Evolutionary conservation across 2,888 invertebrate species (phyloP).

Genomic region (Eristalis arbustorum): DNA sequence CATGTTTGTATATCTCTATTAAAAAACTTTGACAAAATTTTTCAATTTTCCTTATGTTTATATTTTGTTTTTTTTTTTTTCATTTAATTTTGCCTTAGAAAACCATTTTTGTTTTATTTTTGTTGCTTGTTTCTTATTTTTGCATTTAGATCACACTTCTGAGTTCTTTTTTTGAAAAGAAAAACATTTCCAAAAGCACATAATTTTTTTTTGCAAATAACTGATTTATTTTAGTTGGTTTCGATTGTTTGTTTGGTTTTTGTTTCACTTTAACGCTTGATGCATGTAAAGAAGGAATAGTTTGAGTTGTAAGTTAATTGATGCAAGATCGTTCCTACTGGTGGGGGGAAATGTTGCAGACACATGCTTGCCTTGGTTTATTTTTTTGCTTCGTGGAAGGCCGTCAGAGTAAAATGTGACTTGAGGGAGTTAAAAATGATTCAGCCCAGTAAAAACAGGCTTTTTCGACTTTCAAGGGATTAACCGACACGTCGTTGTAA

Average conservation of each 20-base stretch:
- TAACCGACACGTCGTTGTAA: too few relatives aligned
- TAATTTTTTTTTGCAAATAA: slow-evolving; percentile 37
- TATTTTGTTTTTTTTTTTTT: slow-evolving; percentile 10
- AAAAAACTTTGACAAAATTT: slow-evolving; percentile 61
- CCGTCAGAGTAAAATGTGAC: neutral
- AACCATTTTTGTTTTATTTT: slow-evolving; percentile 43
- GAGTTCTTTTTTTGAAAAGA: slow-evolving; percentile 68
- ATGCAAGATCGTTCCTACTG: slow-evolving; percentile 6
- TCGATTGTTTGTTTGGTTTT: slow-evolving; percentile 7
- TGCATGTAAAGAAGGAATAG: slow-evolving; percentile 50
- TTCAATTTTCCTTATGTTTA: slow-evolving; percentile 1
- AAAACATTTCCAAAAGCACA: slow-evolving; percentile 58
- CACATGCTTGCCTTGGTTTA: slow-evolving; percentile 16
- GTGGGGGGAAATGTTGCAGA: slow-evolving; percentile 48
- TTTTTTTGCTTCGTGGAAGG: neutral
- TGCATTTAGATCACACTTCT: slow-evolving; percentile 66
- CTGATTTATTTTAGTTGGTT: neutral
- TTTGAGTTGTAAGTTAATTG: slow-evolving; percentile 24
- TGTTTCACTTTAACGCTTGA: slow-evolving; percentile 38
- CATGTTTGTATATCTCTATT: slow-evolving; percentile 52
- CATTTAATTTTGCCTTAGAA: slow-evolving; percentile 15
- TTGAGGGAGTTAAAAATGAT: too few relatives aligned
- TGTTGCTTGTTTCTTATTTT: slow-evolving; percentile 35
- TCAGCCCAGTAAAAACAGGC: too few relatives aligned
- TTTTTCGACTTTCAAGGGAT: too few relatives aligned